These are phyloP conservation scores for Calcarius ornatus DNA, from an alignment of 2,113 vertebrate genomes.

Conservation along the genomic window DNA sequence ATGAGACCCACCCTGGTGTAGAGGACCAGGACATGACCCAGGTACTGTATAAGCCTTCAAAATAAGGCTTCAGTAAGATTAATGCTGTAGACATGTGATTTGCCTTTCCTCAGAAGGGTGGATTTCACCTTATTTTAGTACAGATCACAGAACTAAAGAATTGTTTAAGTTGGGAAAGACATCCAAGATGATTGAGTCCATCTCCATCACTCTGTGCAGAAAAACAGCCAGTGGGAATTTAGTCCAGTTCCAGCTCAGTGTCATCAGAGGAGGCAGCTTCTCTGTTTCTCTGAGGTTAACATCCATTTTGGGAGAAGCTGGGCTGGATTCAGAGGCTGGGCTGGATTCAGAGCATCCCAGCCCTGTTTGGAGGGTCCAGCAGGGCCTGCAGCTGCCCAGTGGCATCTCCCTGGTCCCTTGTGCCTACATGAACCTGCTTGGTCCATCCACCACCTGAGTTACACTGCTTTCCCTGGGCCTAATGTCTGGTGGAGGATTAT, in stretches of 20 bases:
- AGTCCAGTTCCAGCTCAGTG: neutral
- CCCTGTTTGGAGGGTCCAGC: accelerated
- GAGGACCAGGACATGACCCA: slow-evolving; percentile 8
- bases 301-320: neutral
- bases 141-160: neutral
- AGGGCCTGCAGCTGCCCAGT: neutral
- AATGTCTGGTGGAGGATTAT: neutral
- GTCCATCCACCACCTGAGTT: neutral
- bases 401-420: neutral
- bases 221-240: neutral
- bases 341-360: neutral
- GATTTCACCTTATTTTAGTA: neutral
- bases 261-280: neutral
- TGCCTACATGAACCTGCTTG: neutral
- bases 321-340: neutral
- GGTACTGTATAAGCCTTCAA: neutral
- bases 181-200: neutral
- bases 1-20: neutral
- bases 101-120: neutral
- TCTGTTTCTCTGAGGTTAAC: neutral
- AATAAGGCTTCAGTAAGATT: neutral
- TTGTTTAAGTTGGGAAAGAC: neutral
- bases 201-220: neutral
- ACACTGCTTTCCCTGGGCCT: neutral
- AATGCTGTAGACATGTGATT: neutral